A percentile compares a stretch with the other conserved stretches of the same genome.
Conservation (phyloP, 2,113 vertebrate genomes). For the Elachura formosa region DNA sequence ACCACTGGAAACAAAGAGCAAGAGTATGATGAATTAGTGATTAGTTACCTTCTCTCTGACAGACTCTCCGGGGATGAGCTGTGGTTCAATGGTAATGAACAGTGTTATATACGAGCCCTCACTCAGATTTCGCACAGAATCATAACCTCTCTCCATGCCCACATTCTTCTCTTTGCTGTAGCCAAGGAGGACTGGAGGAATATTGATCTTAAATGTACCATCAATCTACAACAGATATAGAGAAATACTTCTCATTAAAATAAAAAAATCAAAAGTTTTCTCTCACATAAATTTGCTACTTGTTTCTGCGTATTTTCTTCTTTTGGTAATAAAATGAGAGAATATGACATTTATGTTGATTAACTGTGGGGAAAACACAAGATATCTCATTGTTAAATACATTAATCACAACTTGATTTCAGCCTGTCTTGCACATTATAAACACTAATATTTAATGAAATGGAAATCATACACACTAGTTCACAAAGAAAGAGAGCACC, state of each 20-base stretch:
- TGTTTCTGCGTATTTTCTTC: not conserved
- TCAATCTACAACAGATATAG: constrained; percentile 78
- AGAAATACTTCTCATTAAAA: not conserved
- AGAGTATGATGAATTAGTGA: not conserved
- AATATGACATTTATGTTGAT: not conserved
- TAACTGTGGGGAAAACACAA: not conserved
- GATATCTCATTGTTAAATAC: not conserved
- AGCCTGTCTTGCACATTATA: not conserved
- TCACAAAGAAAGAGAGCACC: not conserved
- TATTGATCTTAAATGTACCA: constrained; percentile 89
- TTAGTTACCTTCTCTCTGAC: constrained; percentile 85
- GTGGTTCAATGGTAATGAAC: constrained; percentile 92
- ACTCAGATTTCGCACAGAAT: constrained; percentile 71
- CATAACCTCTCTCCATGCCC: constrained; percentile 74
- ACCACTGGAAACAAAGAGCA: not conserved
- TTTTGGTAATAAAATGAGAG: not conserved
- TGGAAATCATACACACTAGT: not conserved
- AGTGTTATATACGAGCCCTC: constrained; percentile 90
- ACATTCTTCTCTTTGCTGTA: constrained; percentile 86
- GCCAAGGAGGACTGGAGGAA: constrained; percentile 89
- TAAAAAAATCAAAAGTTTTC: not conserved
- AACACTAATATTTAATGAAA: not conserved
- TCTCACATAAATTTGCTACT: not conserved
- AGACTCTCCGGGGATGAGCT: constrained; percentile 88
- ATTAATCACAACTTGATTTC: not conserved